These are phyloP conservation scores for Arrhopalites spinosus DNA, from an alignment of 2,888 invertebrate species.

Conservation along the genomic window DNA sequence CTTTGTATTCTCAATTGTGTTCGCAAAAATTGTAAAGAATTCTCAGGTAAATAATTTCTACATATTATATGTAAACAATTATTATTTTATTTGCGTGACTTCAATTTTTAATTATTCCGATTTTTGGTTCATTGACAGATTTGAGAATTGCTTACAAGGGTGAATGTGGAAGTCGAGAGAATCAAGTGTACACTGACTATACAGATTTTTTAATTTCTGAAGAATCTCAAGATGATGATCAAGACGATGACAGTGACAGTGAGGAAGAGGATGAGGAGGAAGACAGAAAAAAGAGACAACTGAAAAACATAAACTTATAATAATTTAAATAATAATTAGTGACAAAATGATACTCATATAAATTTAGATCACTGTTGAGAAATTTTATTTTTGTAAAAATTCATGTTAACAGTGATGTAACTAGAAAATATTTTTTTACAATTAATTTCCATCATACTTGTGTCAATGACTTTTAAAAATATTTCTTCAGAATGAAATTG, in stretches of 20 bases:
- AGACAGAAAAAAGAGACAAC: constrained; percentile 4
- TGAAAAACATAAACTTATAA: not conserved
- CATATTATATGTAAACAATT: not conserved
- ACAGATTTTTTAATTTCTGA: not conserved
- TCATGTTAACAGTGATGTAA: too few relatives aligned
- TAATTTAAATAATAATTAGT: too few relatives aligned
- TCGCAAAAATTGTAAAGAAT: constrained; percentile 7
- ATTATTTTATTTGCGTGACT: not conserved
- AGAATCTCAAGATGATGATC: not conserved
- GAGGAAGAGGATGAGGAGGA: constrained; percentile 20
- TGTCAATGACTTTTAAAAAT: too few relatives aligned
- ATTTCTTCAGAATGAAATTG: too few relatives aligned
- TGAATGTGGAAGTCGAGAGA: constrained; percentile 2
- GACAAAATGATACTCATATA: too few relatives aligned
- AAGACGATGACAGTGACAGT: not conserved
- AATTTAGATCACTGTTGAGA: too few relatives aligned
- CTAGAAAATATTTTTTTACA: too few relatives aligned
- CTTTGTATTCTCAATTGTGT: constrained; percentile 1
- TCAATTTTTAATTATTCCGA: not conserved
- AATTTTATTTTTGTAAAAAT: too few relatives aligned
- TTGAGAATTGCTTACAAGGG: not conserved
- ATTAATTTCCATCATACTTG: too few relatives aligned
- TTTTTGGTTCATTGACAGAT: not conserved
- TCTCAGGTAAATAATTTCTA: not conserved
- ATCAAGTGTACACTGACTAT: not conserved